phyloP scores from a whole-genome alignment of 2,113 vertebrate genomes.

The Callithrix jacchus region DNA sequence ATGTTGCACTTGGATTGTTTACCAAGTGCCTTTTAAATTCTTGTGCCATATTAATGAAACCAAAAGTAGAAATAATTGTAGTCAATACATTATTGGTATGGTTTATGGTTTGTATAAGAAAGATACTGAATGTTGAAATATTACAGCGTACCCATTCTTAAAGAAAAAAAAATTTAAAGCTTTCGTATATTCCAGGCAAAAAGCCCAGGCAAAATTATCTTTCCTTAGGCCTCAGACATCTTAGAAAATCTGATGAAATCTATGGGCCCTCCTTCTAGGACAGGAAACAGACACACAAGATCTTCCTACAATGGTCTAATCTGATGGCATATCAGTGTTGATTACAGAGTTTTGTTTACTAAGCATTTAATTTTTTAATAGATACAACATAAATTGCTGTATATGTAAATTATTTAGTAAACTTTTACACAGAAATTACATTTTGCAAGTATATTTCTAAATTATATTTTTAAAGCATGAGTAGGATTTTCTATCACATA shows the following conservation, averaged over 20 bases:
- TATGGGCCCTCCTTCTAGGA: background rate
- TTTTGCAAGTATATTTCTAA: constrained; percentile 39
- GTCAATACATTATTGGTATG: background rate
- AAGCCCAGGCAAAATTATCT: background rate
- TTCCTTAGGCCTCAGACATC: background rate
- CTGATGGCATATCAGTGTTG: background rate
- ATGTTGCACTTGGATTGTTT: background rate
- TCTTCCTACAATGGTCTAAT: no score
- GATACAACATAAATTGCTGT: background rate
- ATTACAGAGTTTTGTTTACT: background rate
- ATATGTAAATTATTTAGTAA: background rate
- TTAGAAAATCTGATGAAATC: background rate
- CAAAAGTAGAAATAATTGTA: constrained; percentile 6
- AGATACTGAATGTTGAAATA: background rate
- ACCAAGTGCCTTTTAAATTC: background rate
- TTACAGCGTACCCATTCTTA: background rate
- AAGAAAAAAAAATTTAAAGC: background rate
- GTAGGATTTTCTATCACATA: background rate
- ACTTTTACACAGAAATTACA: constrained; percentile 5
- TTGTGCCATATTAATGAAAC: background rate
- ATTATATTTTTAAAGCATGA: background rate
- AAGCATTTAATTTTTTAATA: constrained; percentile 30
- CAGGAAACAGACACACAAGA: background rate
- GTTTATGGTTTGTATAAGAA: background rate
- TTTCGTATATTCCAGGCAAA: background rate